These are phyloP conservation scores for Drosophila tanythrix DNA, from an alignment of 2,888 invertebrate species.

Conservation along the genomic window DNA sequence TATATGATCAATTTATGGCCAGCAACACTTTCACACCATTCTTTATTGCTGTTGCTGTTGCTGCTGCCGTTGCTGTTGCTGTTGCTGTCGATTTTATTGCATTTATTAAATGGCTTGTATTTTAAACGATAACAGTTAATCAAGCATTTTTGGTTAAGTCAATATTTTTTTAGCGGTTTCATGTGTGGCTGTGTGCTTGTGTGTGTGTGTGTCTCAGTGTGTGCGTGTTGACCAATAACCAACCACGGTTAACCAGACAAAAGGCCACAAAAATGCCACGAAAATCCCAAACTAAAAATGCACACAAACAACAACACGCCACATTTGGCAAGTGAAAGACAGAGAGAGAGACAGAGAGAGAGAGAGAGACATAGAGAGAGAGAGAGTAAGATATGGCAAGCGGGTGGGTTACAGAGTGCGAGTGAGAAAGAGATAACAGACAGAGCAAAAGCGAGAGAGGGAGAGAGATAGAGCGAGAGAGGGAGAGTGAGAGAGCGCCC, in stretches of 20 bases:
- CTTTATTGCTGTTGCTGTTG: conserved; percentile 31
- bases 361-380: conserved; percentile 4
- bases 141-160: conserved; percentile 79
- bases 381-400: neutral
- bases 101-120: conserved; percentile 61
- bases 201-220: conserved; percentile 33
- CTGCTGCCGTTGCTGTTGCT: conserved; percentile 1
- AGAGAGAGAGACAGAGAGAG: neutral
- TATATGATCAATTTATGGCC: conserved; percentile 41
- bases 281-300: conserved; percentile 84
- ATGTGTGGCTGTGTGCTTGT: conserved; percentile 11
- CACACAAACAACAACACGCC: conserved; percentile 68
- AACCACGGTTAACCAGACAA: conserved; percentile 84
- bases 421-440: conserved; percentile 5
- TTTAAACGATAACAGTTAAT: conserved; percentile 79
- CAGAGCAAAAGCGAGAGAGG: neutral
- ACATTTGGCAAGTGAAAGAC: conserved; percentile 15
- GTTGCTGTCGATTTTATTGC: conserved; percentile 40
- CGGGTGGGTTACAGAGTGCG: neutral
- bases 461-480: conserved; percentile 10
- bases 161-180: conserved; percentile 82
- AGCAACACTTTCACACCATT: conserved; percentile 19
- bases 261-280: conserved; percentile 84
- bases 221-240: conserved; percentile 80
- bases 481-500: conserved; percentile 24